Evolutionary conservation across 1,140 invertebrate genomes (phyloP), one percentile per base, ranked within the genome.

Genomic region (Phocides pigmalion): DNA sequence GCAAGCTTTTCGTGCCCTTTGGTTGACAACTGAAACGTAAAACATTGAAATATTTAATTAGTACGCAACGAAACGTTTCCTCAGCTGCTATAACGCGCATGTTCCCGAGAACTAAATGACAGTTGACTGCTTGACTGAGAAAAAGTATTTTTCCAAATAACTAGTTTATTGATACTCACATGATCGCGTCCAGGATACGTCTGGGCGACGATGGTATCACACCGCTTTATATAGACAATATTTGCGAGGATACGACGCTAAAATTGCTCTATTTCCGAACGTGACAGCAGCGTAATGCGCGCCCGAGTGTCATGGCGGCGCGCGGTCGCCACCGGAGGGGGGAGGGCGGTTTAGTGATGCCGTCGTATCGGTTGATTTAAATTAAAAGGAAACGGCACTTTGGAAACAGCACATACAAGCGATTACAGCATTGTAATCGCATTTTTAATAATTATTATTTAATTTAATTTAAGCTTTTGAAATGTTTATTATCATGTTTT

Each of bases 261-360:
- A 37, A n/a, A 14, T 0, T 17, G n/a, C 20, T 53, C 15, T 53
- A 53, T 39, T 53, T 53, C 50, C 35, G 50, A 53, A 39, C 50
- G 50, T 53, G 35, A 53, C 50, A 39, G 35, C 50, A 19, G 14
- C 17, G 25, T 35, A 11, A 4, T 9, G 35, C n/a, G 20, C 12
- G 32, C 11, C 14, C 4, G 14, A 53, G 50, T 53, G 32, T 39
- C 17, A 53, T 53, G 50, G 50, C 50, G 50, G 16, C 49, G 16
- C 22, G 47, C 47, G 47, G 9, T n/a, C 46, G n/a, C 46, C 20
- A 4, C 12, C 4, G 46, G 20, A n/a, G 46, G 46, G 46, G 22
- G 28, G 46, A 12, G 11, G 5, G n/a, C n/a, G 28, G 19, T 49
- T n/a, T 12, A 25, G 4, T 25, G 12, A 8, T 12, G 16, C 8